Evolutionary conservation across 2,113 vertebrate species (phyloP), one percentile per base, ranked within the genome.

Genomic region (Larimichthys crocea): DNA sequence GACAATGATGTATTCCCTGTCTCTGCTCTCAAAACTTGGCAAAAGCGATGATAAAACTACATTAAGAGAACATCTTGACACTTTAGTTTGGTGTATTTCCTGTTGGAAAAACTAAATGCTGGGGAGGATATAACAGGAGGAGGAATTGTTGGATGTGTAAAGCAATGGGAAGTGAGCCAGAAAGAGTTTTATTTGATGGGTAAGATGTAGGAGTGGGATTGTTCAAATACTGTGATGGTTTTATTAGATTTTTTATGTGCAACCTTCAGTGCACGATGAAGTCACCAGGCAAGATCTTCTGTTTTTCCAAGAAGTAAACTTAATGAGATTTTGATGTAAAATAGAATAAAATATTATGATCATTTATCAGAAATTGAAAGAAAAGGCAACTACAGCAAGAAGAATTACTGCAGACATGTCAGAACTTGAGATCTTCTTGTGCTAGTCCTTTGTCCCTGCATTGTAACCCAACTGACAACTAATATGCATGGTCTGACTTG

Each of bases 201-300:
- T 63, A 63, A 79, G 74, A 77, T 49, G 79, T 22, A 35, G 61
- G 16, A 3, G 42, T 11, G 48, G 74, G 73, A 72, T 49, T 63
- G 72, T 70, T 76, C 35, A 78, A 64, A 85, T 61, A 67, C 59
- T 52, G 60, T 65, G 66, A 88, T 61, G 53, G 50, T 83, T 90
- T 88, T 80, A 88, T 84, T 74, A 22, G 69, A 53, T 14, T 83
- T 86, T 86, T 85, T 78, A 80, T 72, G 69, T 52, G 19, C 60
- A 67, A 59, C 52, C 66, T 76, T 68, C 65, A 63, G 26, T 79
- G 65, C 65, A n/a, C 5, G 56, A 76, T 86, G 85, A 91, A 65
- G 80, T 89, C 85, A 87, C 63, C 42, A 19, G 57, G 76, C 10
- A 65, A 29, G 20, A 50, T 72, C 35, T 61, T 61, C 24, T 70